Evolutionary conservation across 2,888 invertebrate genomes (phyloP).

Genomic region (Lithophane ornitopus): DNA sequence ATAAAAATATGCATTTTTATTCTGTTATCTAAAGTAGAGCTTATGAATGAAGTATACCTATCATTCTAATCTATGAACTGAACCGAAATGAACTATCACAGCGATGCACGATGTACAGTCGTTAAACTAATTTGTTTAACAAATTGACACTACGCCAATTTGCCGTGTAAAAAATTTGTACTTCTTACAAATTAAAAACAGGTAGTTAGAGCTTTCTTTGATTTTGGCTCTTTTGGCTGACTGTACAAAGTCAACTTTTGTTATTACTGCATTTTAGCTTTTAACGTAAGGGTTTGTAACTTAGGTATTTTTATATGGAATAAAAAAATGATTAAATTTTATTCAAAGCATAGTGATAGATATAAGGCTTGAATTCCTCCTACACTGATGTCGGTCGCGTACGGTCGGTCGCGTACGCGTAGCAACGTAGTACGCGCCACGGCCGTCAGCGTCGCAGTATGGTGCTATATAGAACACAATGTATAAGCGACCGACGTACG

Average conservation of each 20-base stretch:
- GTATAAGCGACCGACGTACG: too few species aligned
- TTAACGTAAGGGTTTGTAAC: background rate
- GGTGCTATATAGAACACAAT: too few species aligned
- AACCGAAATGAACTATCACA: background rate
- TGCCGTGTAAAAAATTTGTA: too few species aligned
- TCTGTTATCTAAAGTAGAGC: slow-evolving; percentile 25
- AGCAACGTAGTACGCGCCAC: too few species aligned
- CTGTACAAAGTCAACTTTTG: background rate
- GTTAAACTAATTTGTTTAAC: background rate
- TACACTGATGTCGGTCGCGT: too few species aligned
- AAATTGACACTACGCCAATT: background rate
- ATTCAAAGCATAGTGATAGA: background rate
- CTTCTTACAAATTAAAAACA: too few species aligned
- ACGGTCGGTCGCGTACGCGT: too few species aligned
- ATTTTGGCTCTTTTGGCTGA: background rate
- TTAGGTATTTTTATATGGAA: background rate
- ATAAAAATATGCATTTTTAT: slow-evolving; percentile 16
- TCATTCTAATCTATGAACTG: slow-evolving; percentile 17
- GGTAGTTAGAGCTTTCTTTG: background rate
- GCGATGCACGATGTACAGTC: background rate
- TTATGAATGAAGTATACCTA: slow-evolving; percentile 25
- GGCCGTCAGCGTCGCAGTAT: too few species aligned
- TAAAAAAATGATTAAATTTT: background rate
- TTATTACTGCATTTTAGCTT: background rate
- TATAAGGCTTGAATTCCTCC: too few species aligned